Percentiles rank a stretch among this genome's conserved stretches.
Conservation (phyloP, 2,797 vertebrate genomes). For the Numenius phaeopus region DNA sequence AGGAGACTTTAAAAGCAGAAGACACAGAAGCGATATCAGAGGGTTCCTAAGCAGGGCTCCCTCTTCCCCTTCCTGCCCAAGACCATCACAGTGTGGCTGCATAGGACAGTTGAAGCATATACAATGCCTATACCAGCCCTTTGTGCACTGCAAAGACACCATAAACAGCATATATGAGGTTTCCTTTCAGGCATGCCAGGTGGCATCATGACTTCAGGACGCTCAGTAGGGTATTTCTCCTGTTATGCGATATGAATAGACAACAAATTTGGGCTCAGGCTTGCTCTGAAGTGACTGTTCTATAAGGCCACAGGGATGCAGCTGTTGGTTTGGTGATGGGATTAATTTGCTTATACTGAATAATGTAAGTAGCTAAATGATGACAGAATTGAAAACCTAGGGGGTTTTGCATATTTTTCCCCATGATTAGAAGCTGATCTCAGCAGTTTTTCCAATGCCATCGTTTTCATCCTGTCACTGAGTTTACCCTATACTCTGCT, state of each 20-base stretch:
- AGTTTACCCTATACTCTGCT: not conserved
- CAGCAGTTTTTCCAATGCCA: not conserved
- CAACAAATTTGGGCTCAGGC: not conserved
- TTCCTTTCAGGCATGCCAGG: not conserved
- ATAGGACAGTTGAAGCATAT: not conserved
- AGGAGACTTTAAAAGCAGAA: not conserved
- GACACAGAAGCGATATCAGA: not conserved
- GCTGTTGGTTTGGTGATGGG: not conserved
- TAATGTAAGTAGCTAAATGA: not conserved
- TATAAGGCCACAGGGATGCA: not conserved
- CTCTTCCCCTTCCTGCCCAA: not conserved
- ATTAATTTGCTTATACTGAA: not conserved
- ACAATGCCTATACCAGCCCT: not conserved
- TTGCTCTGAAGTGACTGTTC: not conserved
- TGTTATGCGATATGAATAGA: not conserved
- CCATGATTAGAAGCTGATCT: not conserved
- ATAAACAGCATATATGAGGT: not conserved
- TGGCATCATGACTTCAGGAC: not conserved
- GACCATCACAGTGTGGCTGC: not conserved
- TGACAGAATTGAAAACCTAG: not conserved
- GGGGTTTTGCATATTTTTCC: not conserved
- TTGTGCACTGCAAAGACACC: not conserved
- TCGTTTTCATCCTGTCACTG: not conserved
- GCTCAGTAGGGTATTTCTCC: not conserved
- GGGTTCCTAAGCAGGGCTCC: not conserved